These are phyloP conservation scores for Patella vulgata DNA, from an alignment of 1,140 invertebrate genomes.

Conservation along the genomic window DNA sequence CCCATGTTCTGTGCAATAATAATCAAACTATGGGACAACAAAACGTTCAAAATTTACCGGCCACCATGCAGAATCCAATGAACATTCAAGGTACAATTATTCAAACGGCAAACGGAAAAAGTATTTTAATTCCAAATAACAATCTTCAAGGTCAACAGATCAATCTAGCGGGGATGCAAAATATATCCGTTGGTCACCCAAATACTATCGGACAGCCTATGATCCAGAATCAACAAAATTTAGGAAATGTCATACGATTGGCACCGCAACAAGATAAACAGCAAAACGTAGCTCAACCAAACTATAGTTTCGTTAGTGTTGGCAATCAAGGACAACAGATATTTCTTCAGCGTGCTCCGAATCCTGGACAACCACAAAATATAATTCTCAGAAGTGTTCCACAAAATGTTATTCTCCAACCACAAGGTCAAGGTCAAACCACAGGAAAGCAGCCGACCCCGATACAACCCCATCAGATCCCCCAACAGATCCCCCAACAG, in stretches of 20 bases:
- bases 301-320: constrained; percentile 21
- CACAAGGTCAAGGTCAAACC: constrained; percentile 9
- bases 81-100: constrained; percentile 44
- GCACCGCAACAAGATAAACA: constrained; percentile 16
- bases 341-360: constrained; percentile 42
- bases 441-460: constrained; percentile 5
- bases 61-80: constrained; percentile 15
- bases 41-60: constrained; percentile 31
- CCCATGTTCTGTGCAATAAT: constrained; percentile 51
- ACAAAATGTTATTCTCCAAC: constrained; percentile 26
- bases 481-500: constrained; percentile 34
- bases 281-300: constrained; percentile 2
- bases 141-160: constrained; percentile 37
- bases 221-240: constrained; percentile 19
- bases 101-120: constrained; percentile 48
- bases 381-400: constrained; percentile 42
- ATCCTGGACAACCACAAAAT: constrained; percentile 38
- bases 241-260: constrained; percentile 33
- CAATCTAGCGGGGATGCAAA: constrained; percentile 40
- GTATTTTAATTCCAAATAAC: constrained; percentile 48
- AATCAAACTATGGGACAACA: constrained; percentile 23
- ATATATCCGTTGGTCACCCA: constrained; percentile 12
- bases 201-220: neutral
- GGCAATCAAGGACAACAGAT: constrained; percentile 36
- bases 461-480: constrained; percentile 8